Percentiles rank a stretch among this genome's conserved stretches.
Conservation (phyloP, 2,113 vertebrate species). For the Forbesichthys papilliferus region DNA sequence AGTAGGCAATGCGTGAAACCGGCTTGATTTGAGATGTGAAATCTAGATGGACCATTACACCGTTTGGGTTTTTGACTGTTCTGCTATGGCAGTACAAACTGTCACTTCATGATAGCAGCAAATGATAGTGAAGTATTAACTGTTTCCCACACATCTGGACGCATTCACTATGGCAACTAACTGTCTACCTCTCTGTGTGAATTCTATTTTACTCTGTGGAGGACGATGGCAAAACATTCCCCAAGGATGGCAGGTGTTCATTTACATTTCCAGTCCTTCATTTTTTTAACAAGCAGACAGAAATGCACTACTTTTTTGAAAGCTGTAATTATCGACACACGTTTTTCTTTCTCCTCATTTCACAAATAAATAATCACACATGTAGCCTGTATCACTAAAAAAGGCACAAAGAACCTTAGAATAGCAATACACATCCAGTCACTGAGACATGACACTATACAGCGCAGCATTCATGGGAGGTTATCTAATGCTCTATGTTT, state of each 20-base stretch:
- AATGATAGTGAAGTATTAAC: conserved; percentile 29
- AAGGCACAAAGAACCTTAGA: too few species aligned
- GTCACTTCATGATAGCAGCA: conserved; percentile 29
- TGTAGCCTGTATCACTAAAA: too few species aligned
- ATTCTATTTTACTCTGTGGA: neutral
- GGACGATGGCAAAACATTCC: neutral
- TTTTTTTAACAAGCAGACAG: neutral
- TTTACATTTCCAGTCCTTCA: neutral
- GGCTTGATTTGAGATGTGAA: conserved; percentile 36
- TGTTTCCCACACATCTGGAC: conserved; percentile 34
- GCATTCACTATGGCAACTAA: conserved; percentile 11
- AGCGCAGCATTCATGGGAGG: too few species aligned
- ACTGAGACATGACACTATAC: too few species aligned
- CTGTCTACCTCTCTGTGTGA: conserved; percentile 1
- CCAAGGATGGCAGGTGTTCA: conserved; percentile 8
- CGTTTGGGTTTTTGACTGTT: conserved; percentile 41
- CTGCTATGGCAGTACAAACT: conserved; percentile 29
- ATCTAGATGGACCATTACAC: conserved; percentile 31
- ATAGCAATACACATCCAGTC: too few species aligned
- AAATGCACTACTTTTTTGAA: neutral
- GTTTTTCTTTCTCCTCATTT: too few species aligned
- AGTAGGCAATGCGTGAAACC: conserved; percentile 34
- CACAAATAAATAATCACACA: too few species aligned
- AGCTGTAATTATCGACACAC: too few species aligned
- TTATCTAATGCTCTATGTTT: too few species aligned